Percentiles rank a stretch among this genome's conserved stretches.
Evolutionary conservation across 1,140 invertebrate genomes (phyloP).

Genomic region (Drosophila repleta): DNA sequence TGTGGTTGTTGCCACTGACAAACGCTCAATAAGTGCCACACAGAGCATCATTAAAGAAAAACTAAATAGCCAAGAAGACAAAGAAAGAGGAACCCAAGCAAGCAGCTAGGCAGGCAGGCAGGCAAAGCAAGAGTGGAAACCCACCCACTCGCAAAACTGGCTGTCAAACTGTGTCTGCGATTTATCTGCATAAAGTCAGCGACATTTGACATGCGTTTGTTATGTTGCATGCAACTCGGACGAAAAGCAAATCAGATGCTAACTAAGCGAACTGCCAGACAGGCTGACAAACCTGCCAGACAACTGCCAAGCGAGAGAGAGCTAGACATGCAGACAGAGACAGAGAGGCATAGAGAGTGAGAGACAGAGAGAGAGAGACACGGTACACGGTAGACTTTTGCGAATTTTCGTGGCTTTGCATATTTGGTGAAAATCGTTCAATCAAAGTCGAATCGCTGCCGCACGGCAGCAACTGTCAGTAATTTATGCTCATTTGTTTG

Average conservation of each 20-base stretch:
- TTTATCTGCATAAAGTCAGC: conserved; percentile 51
- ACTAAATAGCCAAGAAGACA: conserved; percentile 53
- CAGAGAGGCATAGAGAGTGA: neutral
- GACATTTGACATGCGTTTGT: conserved; percentile 74
- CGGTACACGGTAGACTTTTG: conserved; percentile 6
- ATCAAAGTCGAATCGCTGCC: conserved; percentile 65
- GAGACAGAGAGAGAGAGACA: neutral
- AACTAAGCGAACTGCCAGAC: conserved; percentile 31
- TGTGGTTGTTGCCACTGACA: neutral
- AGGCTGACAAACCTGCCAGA: conserved; percentile 46
- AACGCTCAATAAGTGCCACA: conserved; percentile 10
- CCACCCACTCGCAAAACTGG: conserved; percentile 29
- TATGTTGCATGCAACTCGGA: conserved; percentile 14
- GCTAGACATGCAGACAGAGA: neutral
- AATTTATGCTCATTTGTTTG: conserved; percentile 80
- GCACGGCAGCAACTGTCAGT: conserved; percentile 70
- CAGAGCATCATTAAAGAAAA: conserved; percentile 62
- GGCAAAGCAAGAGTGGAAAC: neutral
- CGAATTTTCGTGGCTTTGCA: conserved; percentile 30
- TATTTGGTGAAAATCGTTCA: conserved; percentile 64
- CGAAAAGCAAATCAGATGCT: conserved; percentile 40
- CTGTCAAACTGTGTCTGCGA: conserved; percentile 55
- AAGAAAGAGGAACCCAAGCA: conserved; percentile 29
- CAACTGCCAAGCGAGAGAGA: conserved; percentile 7
- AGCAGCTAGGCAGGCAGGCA: no score